phyloP scores from a whole-genome alignment of 2,113 vertebrate species.

The Emydocephalus ijimae region DNA sequence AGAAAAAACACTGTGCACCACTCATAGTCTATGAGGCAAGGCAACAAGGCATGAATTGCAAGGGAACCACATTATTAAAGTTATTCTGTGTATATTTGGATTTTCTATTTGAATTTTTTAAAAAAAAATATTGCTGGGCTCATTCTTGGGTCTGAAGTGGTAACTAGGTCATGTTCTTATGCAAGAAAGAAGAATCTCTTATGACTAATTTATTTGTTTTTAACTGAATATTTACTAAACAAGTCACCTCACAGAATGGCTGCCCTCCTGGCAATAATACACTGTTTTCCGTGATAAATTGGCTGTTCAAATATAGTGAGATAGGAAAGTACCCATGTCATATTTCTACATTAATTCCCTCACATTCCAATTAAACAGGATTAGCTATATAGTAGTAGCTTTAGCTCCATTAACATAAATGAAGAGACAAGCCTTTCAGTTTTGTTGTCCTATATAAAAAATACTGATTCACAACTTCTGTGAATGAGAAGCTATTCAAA shows the following conservation, averaged over 20 bases:
- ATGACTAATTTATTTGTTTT: background rate
- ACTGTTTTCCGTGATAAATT: background rate
- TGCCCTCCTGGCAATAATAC: background rate
- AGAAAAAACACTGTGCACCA: background rate
- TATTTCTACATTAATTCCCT: background rate
- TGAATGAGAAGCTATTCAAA: background rate
- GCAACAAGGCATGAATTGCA: background rate
- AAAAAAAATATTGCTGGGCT: background rate
- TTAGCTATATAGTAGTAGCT: background rate
- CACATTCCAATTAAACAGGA: background rate
- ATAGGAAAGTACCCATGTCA: background rate
- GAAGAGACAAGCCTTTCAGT: background rate
- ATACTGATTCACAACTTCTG: background rate
- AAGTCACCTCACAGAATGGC: background rate
- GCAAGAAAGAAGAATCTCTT: background rate
- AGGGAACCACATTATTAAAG: background rate
- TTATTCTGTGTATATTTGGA: background rate
- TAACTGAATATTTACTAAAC: background rate
- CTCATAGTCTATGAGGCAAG: background rate
- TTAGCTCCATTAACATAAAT: background rate
- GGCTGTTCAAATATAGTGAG: background rate
- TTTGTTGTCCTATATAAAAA: background rate
- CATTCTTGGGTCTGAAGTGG: background rate
- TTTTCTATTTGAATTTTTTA: background rate
- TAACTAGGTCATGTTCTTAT: background rate